These are phyloP conservation scores for Pipistrellus pipistrellus DNA, from an alignment of 2,797 vertebrate genomes.

Conservation along the genomic window DNA sequence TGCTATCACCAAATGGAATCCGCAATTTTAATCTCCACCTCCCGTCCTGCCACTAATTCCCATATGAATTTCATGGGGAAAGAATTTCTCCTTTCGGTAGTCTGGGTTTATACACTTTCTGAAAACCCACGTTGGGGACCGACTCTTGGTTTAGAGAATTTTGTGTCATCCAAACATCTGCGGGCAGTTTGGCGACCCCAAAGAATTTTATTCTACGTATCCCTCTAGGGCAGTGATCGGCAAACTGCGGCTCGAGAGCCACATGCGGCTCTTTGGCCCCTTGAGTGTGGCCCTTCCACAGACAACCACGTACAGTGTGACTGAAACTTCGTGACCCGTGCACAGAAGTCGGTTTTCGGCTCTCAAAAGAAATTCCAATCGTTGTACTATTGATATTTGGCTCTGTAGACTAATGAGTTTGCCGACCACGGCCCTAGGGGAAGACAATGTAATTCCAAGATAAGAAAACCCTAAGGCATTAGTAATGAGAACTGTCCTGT, in stretches of 20 bases:
- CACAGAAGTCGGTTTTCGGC: too few species aligned
- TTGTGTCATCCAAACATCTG: slow-evolving; percentile 52
- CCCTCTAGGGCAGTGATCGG: not conserved
- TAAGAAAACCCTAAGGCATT: slow-evolving; percentile 26
- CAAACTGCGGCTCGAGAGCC: too few species aligned
- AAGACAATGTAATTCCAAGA: slow-evolving; percentile 51
- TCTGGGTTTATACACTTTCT: not conserved
- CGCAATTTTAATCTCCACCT: slow-evolving; percentile 34
- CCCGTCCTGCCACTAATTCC: slow-evolving; percentile 10
- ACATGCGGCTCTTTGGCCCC: too few species aligned
- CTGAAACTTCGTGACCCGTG: too few species aligned
- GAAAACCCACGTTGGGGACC: not conserved
- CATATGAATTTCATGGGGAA: slow-evolving; percentile 16
- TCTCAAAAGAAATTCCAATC: too few species aligned
- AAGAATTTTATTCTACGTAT: slow-evolving; percentile 5
- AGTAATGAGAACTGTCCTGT: not conserved
- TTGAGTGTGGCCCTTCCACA: too few species aligned
- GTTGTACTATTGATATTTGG: too few species aligned
- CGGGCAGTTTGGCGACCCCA: not conserved
- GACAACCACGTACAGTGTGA: too few species aligned
- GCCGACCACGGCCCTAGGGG: not conserved
- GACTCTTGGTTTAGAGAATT: slow-evolving; percentile 40
- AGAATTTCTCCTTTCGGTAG: slow-evolving; percentile 36
- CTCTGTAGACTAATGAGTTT: too few species aligned
- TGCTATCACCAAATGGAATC: not conserved